These are phyloP conservation scores for Orgyia antiqua DNA, from an alignment of 2,888 invertebrate genomes.

Conservation along the genomic window DNA sequence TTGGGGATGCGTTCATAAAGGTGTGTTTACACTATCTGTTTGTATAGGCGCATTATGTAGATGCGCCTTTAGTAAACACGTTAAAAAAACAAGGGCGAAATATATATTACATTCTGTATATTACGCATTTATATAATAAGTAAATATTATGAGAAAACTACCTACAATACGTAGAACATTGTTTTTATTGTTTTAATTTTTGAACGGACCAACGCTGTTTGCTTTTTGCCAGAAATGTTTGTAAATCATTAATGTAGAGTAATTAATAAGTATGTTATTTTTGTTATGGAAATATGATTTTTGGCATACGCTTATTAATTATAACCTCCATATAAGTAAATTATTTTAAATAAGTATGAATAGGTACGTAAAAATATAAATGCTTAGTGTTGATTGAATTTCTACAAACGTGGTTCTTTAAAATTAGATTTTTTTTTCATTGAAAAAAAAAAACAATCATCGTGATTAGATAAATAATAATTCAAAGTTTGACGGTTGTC, in stretches of 20 bases:
- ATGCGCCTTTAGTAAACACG: constrained; percentile 73
- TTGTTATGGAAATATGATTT: constrained; percentile 14
- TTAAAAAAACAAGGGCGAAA: constrained; percentile 74
- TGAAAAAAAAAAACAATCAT: too few relatives aligned
- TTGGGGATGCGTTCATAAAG: constrained; percentile 65
- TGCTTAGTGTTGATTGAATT: too few relatives aligned
- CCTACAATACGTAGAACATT: constrained; percentile 35
- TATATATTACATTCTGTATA: constrained; percentile 36
- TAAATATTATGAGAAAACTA: constrained; percentile 40
- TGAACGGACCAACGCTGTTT: constrained; percentile 31
- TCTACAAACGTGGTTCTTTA: too few relatives aligned
- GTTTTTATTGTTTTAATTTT: constrained; percentile 50
- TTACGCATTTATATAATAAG: constrained; percentile 32
- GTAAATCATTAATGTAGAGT: constrained; percentile 26
- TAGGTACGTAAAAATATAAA: too few relatives aligned
- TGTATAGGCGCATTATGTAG: constrained; percentile 67
- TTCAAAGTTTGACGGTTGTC: too few relatives aligned
- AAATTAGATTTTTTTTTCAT: too few relatives aligned
- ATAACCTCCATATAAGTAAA: neutral
- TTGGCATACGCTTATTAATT: constrained; percentile 8
- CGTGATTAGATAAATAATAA: too few relatives aligned
- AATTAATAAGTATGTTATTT: constrained; percentile 22
- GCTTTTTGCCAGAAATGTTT: constrained; percentile 22
- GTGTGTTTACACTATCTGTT: constrained; percentile 68
- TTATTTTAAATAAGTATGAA: neutral